phyloP scores from a whole-genome alignment of 2,888 invertebrate genomes.

The Cryptus armator region DNA sequence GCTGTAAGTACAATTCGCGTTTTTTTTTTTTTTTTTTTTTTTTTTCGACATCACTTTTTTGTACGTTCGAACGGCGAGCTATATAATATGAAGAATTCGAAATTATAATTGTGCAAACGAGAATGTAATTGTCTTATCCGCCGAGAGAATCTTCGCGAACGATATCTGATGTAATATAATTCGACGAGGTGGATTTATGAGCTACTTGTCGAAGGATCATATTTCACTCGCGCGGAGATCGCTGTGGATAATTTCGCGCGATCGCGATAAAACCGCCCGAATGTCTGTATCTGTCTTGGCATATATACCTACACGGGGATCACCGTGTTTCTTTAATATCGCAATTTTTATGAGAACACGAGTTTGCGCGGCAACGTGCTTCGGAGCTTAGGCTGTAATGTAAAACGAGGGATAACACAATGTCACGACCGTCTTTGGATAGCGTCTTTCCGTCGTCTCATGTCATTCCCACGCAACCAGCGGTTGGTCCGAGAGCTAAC shows the following conservation, averaged over 20 bases:
- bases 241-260: conserved; percentile 65
- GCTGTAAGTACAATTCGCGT: neutral
- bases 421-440: conserved; percentile 41
- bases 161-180: conserved; percentile 61
- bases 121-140: conserved; percentile 64
- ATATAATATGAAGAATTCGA: neutral
- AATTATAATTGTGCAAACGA: conserved; percentile 60
- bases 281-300: conserved; percentile 65
- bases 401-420: conserved; percentile 38
- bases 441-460: conserved; percentile 26
- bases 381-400: conserved; percentile 21
- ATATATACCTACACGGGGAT: conserved; percentile 27
- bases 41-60: neutral
- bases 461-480: conserved; percentile 65
- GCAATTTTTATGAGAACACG: conserved; percentile 60
- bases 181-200: conserved; percentile 66
- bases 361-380: conserved; percentile 47
- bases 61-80: neutral
- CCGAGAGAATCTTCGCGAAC: conserved; percentile 51
- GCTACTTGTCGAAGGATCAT: conserved; percentile 68
- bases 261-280: conserved; percentile 66
- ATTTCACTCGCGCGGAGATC: conserved; percentile 60
- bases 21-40: neutral
- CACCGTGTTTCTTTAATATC: conserved; percentile 69
- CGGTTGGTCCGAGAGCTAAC: conserved; percentile 42